Base-by-base conservation (phyloP, 2,888 invertebrate genomes). In the Agrotis clavis region DNA sequence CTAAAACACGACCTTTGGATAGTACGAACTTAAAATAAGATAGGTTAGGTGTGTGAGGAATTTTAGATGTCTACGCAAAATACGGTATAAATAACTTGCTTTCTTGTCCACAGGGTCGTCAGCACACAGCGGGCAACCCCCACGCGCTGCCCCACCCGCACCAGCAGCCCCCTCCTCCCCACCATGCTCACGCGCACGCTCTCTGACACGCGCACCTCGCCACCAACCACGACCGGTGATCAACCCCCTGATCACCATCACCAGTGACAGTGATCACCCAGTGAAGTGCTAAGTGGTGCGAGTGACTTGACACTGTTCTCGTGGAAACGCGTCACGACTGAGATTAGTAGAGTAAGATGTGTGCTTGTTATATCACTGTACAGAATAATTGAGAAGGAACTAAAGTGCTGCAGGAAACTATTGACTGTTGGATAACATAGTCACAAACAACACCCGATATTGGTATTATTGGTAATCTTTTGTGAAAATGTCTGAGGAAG, bases 121-220 rank as follows among this genome's bases (percentile, higher is more conserved):
- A 95, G 88, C 96, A 96, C 86, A 87, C 94, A 56, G 91, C 92
- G n/a, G 89, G 91, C 73, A 89, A 90, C 77, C 91, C 92, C 5
- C 95, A 95, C 88, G 87, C 87, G 16, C 85, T 94, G 21, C 87
- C 92, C 6, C 95, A 93, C 84, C 91, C 94, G 48, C 95, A 94
- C 90, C 90, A 90, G 85, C 94, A 92, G 78, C 90, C 75, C 0
- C 84, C 93, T 47, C 90, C 92, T 1, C 91, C 93, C 25, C 94
- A 94, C 87, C 95, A 95, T 83, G 91, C 95, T 86, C 96, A 95
- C 86, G 90, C 96, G 85, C 95, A 95, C 75, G 95, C 96, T 67
- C 95, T 95, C 88, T 95, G 96, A 95, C 95, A 79, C 80, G 74
- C 77, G 78, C 68, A 62, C 35, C 81, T 74, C 75, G 80, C 77